Evolutionary conservation across 2,888 invertebrate species (phyloP), one percentile per base, ranked within the genome.

Genomic region (Synanthedon tipuliformis): DNA sequence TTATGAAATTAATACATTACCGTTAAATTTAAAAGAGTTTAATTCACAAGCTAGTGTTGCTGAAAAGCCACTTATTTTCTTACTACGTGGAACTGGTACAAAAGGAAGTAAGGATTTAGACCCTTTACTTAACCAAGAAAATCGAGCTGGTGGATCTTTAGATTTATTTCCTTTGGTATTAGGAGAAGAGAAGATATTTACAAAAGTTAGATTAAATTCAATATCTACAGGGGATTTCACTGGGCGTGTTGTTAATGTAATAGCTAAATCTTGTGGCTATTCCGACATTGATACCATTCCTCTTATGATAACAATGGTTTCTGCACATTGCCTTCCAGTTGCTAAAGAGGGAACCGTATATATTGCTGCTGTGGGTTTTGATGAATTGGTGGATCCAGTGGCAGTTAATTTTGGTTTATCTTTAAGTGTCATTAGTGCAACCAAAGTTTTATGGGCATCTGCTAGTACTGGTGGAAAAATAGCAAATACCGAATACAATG

Each of bases 151-250:
- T 16, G 83, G 73, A 3, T 74, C 71, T 15, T 63, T 83, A 10
- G 86, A 86, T 61, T 66, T 87, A 52, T 69, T 78, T 56, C 84
- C 87, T 23, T 62, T 87, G 27, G 53, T 81, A 16, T 58, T 83
- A 41, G 85, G 86, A 15, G 78, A 82, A 59, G 64, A 76, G 57
- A 63, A 71, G 54, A 57, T 85, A 49, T 63, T 61, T 50, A 45
- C 66, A 5, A 68, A 61, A 50, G 61, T 78, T 2, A 67, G 66
- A 13, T 60, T 87, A 53, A 52, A 75, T 40, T 59, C 60, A 15
- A 60, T 77, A 12, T 53, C 48, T 5, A 73, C 78, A 4, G 84
- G 81, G n/a, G 56, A 66, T 53, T 52, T 50, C 12, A 64, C 66
- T 10, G 64, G 66, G 10, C 78, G 73, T 55, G 58, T 59, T 27